Conservation (phyloP, 2,113 vertebrate genomes). For the Barnardius zonarius region DNA sequence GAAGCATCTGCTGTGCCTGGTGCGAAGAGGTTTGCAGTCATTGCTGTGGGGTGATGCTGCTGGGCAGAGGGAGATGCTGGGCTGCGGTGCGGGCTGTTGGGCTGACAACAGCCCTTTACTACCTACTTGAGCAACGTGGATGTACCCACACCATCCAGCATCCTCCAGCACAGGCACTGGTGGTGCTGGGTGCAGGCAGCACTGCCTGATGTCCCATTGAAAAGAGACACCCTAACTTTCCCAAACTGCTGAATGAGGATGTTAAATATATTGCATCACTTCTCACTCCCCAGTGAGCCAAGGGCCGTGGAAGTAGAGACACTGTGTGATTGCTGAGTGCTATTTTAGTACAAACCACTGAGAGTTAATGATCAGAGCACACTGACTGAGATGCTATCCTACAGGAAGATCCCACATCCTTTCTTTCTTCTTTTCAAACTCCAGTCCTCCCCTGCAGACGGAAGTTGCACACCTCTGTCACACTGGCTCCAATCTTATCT, state of each 20-base stretch:
- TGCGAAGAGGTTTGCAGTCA: background rate
- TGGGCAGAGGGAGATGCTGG: background rate
- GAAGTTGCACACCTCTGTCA: background rate
- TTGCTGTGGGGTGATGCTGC: background rate
- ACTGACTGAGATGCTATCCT: background rate
- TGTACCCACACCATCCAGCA: background rate
- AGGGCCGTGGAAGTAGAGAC: background rate
- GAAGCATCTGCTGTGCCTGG: background rate
- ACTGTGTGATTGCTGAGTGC: background rate
- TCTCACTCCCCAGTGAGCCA: background rate
- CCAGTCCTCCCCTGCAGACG: background rate
- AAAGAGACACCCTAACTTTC: background rate
- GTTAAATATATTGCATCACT: background rate
- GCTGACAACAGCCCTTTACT: background rate
- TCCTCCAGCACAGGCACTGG: background rate
- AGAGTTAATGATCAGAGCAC: background rate
- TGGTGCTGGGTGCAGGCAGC: background rate
- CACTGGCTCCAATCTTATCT: conserved; percentile 9
- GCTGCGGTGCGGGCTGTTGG: background rate
- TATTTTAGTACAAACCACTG: background rate
- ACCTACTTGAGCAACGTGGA: background rate
- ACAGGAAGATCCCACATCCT: background rate
- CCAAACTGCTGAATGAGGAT: background rate
- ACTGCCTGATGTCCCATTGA: background rate
- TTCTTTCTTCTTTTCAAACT: background rate